Percentiles rank a stretch among this genome's conserved stretches.
phyloP scores from a whole-genome alignment of 2,113 vertebrate genomes.

The Neogale vison region DNA sequence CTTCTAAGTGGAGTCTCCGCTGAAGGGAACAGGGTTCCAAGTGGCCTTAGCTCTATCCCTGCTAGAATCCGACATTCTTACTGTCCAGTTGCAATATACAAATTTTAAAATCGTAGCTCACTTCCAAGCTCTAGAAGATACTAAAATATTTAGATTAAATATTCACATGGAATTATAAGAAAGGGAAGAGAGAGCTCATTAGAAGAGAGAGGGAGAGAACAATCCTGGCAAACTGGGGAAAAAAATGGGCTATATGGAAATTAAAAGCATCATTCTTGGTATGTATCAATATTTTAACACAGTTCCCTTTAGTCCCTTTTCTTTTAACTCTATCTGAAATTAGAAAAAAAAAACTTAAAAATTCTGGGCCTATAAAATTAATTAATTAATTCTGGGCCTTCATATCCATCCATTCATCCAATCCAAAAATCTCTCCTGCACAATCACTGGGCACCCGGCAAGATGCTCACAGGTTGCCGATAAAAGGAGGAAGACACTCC shows the following conservation, averaged over 20 bases:
- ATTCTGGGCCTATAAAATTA: background rate
- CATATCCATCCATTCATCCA: background rate
- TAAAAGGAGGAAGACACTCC: background rate
- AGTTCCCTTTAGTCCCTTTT: background rate
- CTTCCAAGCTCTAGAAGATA: background rate
- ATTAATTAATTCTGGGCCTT: background rate
- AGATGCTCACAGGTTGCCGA: no score
- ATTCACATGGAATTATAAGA: background rate
- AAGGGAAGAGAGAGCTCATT: background rate
- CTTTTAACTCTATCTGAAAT: conserved; percentile 17
- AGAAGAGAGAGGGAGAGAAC: background rate
- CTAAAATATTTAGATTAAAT: conserved; percentile 39
- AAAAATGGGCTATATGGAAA: background rate
- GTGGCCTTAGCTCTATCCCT: background rate
- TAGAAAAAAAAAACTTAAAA: background rate
- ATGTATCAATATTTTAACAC: conserved; percentile 13
- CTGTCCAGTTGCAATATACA: background rate
- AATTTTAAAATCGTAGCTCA: conserved; percentile 29
- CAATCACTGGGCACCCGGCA: background rate
- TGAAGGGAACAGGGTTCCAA: background rate
- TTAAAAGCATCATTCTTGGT: background rate
- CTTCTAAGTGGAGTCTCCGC: background rate
- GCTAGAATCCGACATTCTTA: background rate
- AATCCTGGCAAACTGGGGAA: background rate
- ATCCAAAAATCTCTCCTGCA: background rate